Evolutionary conservation across 2,797 vertebrate genomes (phyloP), one percentile per base, ranked within the genome.

Genomic region (Heliangelus exortis): DNA sequence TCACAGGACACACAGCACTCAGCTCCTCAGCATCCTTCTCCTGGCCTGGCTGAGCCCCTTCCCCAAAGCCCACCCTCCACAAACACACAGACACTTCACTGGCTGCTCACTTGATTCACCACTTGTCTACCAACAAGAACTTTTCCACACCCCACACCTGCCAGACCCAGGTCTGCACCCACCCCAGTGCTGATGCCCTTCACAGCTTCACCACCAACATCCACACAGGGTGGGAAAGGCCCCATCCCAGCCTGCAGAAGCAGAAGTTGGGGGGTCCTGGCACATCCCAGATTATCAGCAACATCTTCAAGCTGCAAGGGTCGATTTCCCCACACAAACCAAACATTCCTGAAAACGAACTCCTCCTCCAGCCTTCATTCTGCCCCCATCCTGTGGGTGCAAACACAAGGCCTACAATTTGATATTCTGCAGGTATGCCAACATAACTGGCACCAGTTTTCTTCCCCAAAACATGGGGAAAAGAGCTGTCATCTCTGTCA

Each of bases 231-330:
- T 3, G 1, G 2, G 26, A 67, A 71, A 91, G 29, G 23, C 23
- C 11, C 15, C 0, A 0, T 18, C 26, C 41, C 26, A 0, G 0
- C 7, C n/a, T 25, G 29, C 53, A 75, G 19, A n/a, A 15, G 73
- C 39, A 82, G 26, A 58, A 19, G 17, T 1, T 67, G 43, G 25
- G n/a, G 21, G 43, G 9, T 63, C 26, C 57, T 31, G 66, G 21
- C n/a, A 62, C 29, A 69, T 29, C 17, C 25, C 45, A 4, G 1
- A 9, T 45, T 17, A 87, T n/a, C 48, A 63, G 34, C 22, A 19
- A 62, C 26, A 13, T 48, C 55, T n/a, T 72, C 59, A 33, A 66
- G 12, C 8, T 15, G 10, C 61, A 78, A 84, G 7, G 19, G 41
- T 17, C 62, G 20, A 77, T 22, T 59, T 15, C 34, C 5, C 21